Evolutionary conservation across 2,113 vertebrate genomes (phyloP), one percentile per base, ranked within the genome.

Genomic region (Silurus glanis): DNA sequence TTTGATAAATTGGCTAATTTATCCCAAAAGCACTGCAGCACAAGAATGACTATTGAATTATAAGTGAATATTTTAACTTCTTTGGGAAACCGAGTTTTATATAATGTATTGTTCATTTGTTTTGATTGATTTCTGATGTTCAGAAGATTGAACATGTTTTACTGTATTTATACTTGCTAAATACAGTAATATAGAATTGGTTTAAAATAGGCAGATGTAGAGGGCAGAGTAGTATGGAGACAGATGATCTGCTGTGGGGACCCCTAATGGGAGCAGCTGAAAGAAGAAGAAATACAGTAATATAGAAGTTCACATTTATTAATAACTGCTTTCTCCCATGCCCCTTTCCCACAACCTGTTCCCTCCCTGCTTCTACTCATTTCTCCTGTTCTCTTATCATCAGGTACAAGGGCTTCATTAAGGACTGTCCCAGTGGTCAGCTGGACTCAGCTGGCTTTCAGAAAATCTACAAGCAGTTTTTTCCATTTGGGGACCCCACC

Each of bases 381-480:
- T 23, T 28, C 56, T 17, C 69, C 21, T n/a, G 8, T 74, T 78
- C 56, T 69, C 10, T 69, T 4, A 51, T 67, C 66, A 19, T 53
- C 92, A 97, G 96, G 96, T 97, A 97, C 86, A 97, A 97, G 89
- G 96, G 96, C 90, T 97, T 97, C 83, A 97, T 97, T 91, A 97
- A 97, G 90, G 96, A 97, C 88, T 97, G 96, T 59, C 96, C 96
- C 88, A 97, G 96, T 0, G 96, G 96, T 53, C 96, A 97, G 93
- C 93, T 97, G 58, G 96, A 97, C 0, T 94, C 96, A 0, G 95
- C 95, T 0, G 96, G 96, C 88, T 97, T 97, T 89, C 96, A 97
- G 92, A 97, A 97, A 93, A 97, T 97, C 93, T 97, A 97, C 59
- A 97, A 97, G 90, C 96, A 97, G 82, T 97, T 97, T 92, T 97